Percentiles rank a stretch among this genome's conserved stretches.
Conservation (phyloP, 2,888 invertebrate genomes). For the Parascotia fuliginaria region DNA sequence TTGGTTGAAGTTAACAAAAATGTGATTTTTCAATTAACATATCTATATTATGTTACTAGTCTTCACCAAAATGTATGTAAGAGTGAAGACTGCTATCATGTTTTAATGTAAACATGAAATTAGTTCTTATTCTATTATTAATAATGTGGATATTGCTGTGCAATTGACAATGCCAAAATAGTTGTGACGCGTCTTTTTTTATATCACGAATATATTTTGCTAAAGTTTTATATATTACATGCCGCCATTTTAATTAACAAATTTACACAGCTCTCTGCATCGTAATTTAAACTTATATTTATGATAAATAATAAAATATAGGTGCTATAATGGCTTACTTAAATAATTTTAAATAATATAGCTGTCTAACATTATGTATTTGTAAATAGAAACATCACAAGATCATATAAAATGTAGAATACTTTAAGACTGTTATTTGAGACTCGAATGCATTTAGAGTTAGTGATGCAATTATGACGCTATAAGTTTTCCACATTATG, state of each 20-base stretch:
- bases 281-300: slow-evolving; percentile 35
- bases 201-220: slow-evolving; percentile 48
- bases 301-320: slow-evolving; percentile 56
- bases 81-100: slow-evolving; percentile 49
- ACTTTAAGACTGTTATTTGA: slow-evolving; percentile 55
- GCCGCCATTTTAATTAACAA: slow-evolving; percentile 22
- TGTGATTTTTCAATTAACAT: slow-evolving; percentile 40
- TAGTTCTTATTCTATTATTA: slow-evolving; percentile 34
- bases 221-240: slow-evolving; percentile 33
- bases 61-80: slow-evolving; percentile 58
- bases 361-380: slow-evolving; percentile 28
- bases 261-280: slow-evolving; percentile 45
- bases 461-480: slow-evolving; percentile 57
- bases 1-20: slow-evolving; percentile 28
- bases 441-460: slow-evolving; percentile 36
- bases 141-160: slow-evolving; percentile 46
- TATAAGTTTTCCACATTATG: slow-evolving; percentile 43
- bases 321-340: slow-evolving; percentile 80
- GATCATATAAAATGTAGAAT: slow-evolving; percentile 38
- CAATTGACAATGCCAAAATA: slow-evolving; percentile 52
- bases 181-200: slow-evolving; percentile 45
- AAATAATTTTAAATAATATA: slow-evolving; percentile 53
- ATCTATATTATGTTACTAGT: slow-evolving; percentile 42
- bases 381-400: slow-evolving; percentile 61
- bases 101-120: slow-evolving; percentile 31